These are phyloP conservation scores for Chlorodrepanis virens DNA, from an alignment of 2,113 vertebrate genomes.

Conservation along the genomic window DNA sequence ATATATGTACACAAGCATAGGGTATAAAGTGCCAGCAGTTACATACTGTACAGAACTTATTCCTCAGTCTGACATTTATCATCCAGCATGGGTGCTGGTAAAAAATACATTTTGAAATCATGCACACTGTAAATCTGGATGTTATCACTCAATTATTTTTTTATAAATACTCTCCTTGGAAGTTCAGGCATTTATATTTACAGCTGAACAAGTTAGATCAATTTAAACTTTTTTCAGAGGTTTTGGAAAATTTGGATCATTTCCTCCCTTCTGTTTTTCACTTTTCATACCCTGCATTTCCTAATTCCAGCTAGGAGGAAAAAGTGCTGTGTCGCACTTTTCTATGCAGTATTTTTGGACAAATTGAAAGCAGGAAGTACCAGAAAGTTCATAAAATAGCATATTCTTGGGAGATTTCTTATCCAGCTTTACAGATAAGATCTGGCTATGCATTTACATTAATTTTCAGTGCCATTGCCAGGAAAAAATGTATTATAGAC, in stretches of 20 bases:
- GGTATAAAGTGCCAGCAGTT: background rate
- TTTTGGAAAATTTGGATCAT: background rate
- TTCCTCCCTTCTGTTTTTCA: background rate
- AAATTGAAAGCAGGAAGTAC: slow-evolving; percentile 39
- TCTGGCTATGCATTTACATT: background rate
- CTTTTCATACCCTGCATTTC: background rate
- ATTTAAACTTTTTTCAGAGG: background rate
- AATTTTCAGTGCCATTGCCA: background rate
- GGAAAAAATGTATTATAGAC: background rate
- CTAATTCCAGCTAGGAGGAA: slow-evolving; percentile 17
- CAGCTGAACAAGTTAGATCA: background rate
- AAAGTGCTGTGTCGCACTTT: slow-evolving; percentile 37
- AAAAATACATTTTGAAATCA: background rate
- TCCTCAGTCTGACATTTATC: background rate
- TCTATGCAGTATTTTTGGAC: background rate
- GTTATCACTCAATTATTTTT: background rate
- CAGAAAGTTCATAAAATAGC: slow-evolving; percentile 13
- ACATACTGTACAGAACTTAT: background rate
- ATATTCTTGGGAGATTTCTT: background rate
- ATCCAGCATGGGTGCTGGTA: background rate
- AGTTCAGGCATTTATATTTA: background rate
- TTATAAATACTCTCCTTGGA: background rate
- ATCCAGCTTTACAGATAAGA: background rate
- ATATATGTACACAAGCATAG: background rate
- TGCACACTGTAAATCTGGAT: background rate